phyloP scores from a whole-genome alignment of 2,888 invertebrate genomes.

The Hydropsyche betteni region DNA sequence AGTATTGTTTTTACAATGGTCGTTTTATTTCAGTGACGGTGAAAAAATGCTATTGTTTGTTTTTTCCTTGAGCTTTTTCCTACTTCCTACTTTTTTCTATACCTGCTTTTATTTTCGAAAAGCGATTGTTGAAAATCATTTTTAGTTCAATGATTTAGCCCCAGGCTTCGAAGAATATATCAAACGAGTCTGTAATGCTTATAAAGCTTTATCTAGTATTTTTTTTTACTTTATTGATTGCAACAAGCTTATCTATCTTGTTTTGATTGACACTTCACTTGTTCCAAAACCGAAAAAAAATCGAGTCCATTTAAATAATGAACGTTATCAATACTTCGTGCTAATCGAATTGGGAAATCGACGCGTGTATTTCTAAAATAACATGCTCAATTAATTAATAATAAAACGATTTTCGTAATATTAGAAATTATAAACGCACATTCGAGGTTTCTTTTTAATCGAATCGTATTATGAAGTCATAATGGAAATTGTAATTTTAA shows the following conservation, averaged over 20 bases:
- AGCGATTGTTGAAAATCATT: slow-evolving; percentile 10
- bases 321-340: background rate
- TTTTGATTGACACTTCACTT: slow-evolving; percentile 22
- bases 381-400: background rate
- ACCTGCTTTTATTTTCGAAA: background rate
- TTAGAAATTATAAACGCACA: too few species aligned
- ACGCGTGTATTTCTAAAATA: slow-evolving; percentile 4
- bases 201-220: background rate
- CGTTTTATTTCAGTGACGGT: background rate
- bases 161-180: background rate
- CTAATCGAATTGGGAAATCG: background rate
- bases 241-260: slow-evolving; percentile 16
- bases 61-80: slow-evolving; percentile 19
- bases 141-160: slow-evolving; percentile 21
- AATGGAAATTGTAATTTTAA: background rate
- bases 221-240: slow-evolving; percentile 10
- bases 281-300: background rate
- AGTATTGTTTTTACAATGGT: slow-evolving; percentile 29
- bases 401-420: too few species aligned
- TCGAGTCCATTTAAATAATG: background rate
- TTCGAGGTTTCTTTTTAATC: too few species aligned
- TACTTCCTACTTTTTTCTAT: slow-evolving; percentile 16
- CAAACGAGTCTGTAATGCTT: slow-evolving; percentile 11
- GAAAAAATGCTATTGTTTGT: slow-evolving; percentile 17
- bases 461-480: background rate